phyloP scores from a whole-genome alignment of 2,797 vertebrate genomes.

The Premnoplex brunnescens region DNA sequence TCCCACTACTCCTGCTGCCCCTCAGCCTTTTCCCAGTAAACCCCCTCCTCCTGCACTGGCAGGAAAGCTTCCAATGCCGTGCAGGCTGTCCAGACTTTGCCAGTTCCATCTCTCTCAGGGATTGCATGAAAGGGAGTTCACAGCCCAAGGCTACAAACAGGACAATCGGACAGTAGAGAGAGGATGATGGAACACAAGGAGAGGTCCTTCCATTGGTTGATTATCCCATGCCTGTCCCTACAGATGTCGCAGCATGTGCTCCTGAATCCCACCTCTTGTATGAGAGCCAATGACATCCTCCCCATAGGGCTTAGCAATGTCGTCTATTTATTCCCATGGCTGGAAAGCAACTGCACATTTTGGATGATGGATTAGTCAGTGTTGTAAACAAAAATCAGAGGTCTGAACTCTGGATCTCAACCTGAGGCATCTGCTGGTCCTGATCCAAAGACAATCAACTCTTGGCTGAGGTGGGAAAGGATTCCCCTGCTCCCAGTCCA shows the following conservation, averaged over 20 bases:
- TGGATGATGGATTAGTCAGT: background rate
- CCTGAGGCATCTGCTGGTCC: background rate
- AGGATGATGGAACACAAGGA: background rate
- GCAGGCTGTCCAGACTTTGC: background rate
- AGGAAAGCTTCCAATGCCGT: background rate
- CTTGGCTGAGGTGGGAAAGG: background rate
- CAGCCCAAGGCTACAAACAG: background rate
- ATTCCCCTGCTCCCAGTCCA: background rate
- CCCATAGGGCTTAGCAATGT: background rate
- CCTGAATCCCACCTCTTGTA: background rate
- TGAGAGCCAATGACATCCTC: background rate
- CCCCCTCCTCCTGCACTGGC: background rate
- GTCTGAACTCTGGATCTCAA: background rate
- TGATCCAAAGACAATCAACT: background rate
- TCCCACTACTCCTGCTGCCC: background rate
- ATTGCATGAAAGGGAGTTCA: background rate
- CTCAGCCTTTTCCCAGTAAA: background rate
- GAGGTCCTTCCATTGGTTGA: background rate
- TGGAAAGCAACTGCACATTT: background rate
- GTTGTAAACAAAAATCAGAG: background rate
- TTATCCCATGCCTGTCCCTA: background rate
- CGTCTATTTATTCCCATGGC: background rate
- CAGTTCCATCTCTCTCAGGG: background rate
- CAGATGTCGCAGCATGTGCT: background rate
- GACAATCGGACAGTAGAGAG: background rate